A percentile compares a stretch with the other conserved stretches of the same genome.
Conservation (phyloP, 2,888 invertebrate genomes). For the Eueremaeus valkanovi region DNA sequence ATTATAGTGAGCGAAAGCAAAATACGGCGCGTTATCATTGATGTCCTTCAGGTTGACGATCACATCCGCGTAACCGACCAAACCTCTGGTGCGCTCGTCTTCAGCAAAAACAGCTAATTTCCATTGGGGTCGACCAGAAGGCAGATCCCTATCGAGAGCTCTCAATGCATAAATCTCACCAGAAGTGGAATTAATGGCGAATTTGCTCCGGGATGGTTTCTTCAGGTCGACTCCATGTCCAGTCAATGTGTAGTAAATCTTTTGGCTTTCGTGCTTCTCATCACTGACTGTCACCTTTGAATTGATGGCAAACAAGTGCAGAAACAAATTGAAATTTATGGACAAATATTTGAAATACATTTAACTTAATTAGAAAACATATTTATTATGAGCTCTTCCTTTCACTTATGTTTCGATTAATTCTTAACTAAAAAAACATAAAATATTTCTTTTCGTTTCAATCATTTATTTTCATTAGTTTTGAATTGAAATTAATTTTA, state of each 20-base stretch:
- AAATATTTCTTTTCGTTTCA: too few relatives aligned
- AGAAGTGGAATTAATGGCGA: slow-evolving; percentile 90
- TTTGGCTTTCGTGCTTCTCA: slow-evolving; percentile 87
- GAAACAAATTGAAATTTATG: too few relatives aligned
- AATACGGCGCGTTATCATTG: slow-evolving; percentile 96
- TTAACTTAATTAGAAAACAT: too few relatives aligned
- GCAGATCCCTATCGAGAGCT: slow-evolving; percentile 94
- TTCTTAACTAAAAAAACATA: too few relatives aligned
- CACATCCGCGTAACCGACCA: slow-evolving; percentile 94
- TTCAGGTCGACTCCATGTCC: slow-evolving; percentile 93
- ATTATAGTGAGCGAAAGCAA: slow-evolving; percentile 74
- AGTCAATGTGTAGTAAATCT: slow-evolving; percentile 90
- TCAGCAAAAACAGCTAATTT: slow-evolving; percentile 92
- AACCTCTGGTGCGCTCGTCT: slow-evolving; percentile 82
- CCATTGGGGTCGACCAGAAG: slow-evolving; percentile 92
- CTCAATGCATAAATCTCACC: slow-evolving; percentile 93
- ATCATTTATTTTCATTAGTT: too few relatives aligned
- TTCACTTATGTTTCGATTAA: too few relatives aligned
- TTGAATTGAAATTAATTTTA: too few relatives aligned
- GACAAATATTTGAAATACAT: too few relatives aligned
- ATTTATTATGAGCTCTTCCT: not conserved
- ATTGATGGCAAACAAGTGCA: not conserved
- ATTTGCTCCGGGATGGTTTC: slow-evolving; percentile 90
- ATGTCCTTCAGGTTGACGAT: slow-evolving; percentile 95
- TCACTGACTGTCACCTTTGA: slow-evolving; percentile 81